These are phyloP conservation scores for Crotalus helleri DNA, from an alignment of 2,113 vertebrate genomes.

Conservation along the genomic window DNA sequence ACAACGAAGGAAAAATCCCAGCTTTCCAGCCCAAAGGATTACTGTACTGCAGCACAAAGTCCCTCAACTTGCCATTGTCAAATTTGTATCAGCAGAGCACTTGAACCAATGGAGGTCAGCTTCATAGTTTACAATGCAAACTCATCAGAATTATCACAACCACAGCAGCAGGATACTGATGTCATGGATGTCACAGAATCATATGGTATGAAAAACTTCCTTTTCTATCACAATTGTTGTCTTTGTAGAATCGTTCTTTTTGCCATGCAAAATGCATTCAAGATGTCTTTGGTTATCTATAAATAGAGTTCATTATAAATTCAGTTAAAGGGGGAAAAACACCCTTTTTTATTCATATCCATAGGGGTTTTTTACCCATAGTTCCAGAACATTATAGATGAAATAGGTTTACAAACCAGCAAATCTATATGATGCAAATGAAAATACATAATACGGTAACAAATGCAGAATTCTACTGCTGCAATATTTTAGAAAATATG, in stretches of 20 bases:
- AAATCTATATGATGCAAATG: background rate
- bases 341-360: background rate
- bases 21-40: background rate
- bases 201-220: background rate
- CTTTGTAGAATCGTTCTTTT: background rate
- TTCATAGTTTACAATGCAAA: background rate
- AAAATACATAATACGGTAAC: background rate
- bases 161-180: background rate
- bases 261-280: background rate
- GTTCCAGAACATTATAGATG: background rate
- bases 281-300: background rate
- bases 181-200: background rate
- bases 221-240: background rate
- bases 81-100: background rate
- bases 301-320: background rate
- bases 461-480: background rate
- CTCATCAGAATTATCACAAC: background rate
- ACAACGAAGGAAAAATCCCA: background rate
- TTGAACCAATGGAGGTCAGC: constrained; percentile 16
- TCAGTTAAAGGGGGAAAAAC: rapidly evolving
- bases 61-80: background rate
- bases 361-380: background rate
- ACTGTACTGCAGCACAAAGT: background rate
- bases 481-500: background rate
- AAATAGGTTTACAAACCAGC: background rate